Conservation (phyloP, 2,888 invertebrate species). For the Rapana venosa region DNA sequence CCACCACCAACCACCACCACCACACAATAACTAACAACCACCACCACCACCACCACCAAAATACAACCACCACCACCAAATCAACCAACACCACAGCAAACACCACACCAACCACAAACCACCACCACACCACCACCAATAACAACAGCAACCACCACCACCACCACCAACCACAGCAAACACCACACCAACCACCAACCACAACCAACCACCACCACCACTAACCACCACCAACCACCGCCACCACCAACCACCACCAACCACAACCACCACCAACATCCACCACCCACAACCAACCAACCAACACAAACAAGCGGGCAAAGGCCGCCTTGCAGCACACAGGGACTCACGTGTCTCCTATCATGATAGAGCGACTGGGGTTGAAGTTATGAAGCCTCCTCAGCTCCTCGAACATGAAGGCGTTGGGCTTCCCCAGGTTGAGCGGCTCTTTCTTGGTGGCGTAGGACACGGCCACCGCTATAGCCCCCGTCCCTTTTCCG, state of each 20-base stretch:
- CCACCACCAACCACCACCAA: no score
- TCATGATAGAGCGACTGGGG: conserved; percentile 91
- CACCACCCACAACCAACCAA: not conserved
- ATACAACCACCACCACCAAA: no score
- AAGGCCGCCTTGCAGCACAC: not conserved
- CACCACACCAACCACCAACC: no score
- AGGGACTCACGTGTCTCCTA: conserved; percentile 88
- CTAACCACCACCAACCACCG: not conserved
- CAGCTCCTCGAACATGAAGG: conserved; percentile 85
- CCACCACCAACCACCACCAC: no score
- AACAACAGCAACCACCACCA: no score
- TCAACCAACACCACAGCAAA: no score
- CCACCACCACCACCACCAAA: no score
- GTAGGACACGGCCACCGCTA: conserved; percentile 91
- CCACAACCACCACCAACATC: no score
- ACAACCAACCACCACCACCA: not conserved
- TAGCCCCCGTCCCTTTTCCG: conserved; percentile 86
- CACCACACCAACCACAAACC: no score
- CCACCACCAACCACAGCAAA: no score
- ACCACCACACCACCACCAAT: no score
- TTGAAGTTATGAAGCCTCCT: conserved; percentile 86
- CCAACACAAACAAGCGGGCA: not conserved
- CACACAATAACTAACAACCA: not conserved
- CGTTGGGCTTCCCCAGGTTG: conserved; percentile 93
- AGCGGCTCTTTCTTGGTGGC: conserved; percentile 89